Evolutionary conservation across 2,797 vertebrate genomes (phyloP).

Genomic region (Pteronotus mesoamericanus): DNA sequence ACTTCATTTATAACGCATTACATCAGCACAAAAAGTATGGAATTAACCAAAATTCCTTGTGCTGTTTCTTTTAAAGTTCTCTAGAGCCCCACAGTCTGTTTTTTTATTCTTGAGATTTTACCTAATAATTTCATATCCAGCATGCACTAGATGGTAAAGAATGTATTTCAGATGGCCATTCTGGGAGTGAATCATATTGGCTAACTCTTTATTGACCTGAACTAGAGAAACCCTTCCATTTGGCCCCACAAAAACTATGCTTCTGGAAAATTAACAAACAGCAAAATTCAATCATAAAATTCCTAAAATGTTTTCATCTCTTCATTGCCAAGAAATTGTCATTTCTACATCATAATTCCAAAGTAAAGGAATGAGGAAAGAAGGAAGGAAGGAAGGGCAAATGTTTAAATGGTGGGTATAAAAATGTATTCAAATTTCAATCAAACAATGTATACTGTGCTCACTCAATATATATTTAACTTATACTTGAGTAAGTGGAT

Average conservation of each 20-base stretch:
- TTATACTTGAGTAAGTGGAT: background rate
- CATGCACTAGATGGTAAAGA: background rate
- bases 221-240: background rate
- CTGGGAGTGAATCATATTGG: background rate
- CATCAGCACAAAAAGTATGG: background rate
- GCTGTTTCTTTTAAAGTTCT: background rate
- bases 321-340: background rate
- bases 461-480: background rate
- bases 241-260: background rate
- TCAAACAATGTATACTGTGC: background rate
- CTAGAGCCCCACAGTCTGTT: background rate
- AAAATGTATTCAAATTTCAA: background rate
- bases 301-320: background rate
- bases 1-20: background rate
- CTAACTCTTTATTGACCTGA: background rate
- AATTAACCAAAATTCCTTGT: conserved; percentile 29
- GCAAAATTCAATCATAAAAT: background rate
- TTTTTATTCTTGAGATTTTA: background rate
- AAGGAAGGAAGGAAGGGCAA: background rate
- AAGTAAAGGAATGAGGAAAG: background rate
- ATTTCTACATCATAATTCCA: background rate
- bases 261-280: conserved; percentile 17
- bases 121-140: background rate
- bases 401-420: background rate
- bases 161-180: background rate